Evolutionary conservation across 2,113 vertebrate species (phyloP), one percentile per base, ranked within the genome.

Genomic region (Proteles cristata): DNA sequence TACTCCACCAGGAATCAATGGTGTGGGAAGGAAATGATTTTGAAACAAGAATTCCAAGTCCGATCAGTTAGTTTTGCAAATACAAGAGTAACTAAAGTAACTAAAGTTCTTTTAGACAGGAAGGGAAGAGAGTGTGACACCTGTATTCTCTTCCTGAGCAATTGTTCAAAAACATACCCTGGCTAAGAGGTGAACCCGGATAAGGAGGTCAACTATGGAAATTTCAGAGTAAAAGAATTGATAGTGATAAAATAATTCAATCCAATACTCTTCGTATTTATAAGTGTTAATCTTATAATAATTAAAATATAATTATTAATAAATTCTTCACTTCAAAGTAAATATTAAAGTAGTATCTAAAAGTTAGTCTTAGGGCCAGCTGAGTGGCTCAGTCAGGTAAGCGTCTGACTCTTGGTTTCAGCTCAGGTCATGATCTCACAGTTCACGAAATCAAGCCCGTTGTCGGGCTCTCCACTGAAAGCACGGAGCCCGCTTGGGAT

Each of bases 31-130:
- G n/a, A 74, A 85, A 68, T 68, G 11, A 31, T 91, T 88, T 66
- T 92, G 55, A 95, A 86, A 96, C 17, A 69, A 71, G 35, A n/a
- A 89, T 55, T 88, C 33, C 35, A 94, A 17, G 9, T 43, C 19
- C 19, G 68, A 35, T 68, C 48, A 88, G 68, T 50, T 50, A 43
- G 21, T 81, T 19, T 86, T 92, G 1, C 4, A 76, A 23, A 2
- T 95, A 69, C 66, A 88, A 90, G 63, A 90, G 43, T n/a, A 85
- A 61, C 28, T n/a, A 21, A 76, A 90, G 43, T n/a, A 85, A 61
- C 28, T n/a, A 21, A 76, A 35, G 12, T 96, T 88, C 10, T 88
- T 50, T 94, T 43, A 89, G 55, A 80, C 33, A 74, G 85, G 48
- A 33, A 76, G 53, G 33, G 7, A 88, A 82, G 21, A 90, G 26